Base-by-base conservation (phyloP, 2,113 vertebrate species). In the Hippolais icterina region DNA sequence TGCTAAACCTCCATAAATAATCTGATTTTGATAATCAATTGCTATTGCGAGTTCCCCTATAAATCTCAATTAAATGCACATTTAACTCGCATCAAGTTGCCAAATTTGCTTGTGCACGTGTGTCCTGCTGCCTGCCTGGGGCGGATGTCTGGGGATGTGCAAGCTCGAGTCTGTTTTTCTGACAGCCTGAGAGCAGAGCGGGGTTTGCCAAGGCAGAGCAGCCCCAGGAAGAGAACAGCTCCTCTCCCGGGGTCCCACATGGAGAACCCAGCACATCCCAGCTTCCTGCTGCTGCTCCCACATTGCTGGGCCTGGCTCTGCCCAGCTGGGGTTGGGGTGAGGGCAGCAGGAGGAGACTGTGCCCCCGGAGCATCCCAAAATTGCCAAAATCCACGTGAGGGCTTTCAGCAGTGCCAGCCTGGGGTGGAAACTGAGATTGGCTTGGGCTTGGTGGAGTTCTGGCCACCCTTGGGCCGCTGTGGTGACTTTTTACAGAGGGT, bases 11-110 rank as follows among this genome's bases (percentile, higher is more conserved):
- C 84, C 94, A 88, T 89, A 96, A 94, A 94, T 92, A 93, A 96
- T 96, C 91, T 85, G 83, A 79, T 96, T 96, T 97, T 94, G 93
- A 94, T 96, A 89, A 97, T 95, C 97, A 95, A 96, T 96, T 96
- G 94, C 82, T 89, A 53, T 87, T 93, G 83, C 89, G 47, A 22
- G 46, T 52, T 63, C 71, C 61, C 49, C 71, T 27, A 74, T 86
- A 89, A 90, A 93, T 93, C 89, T 89, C 87, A 88, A 94, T 97
- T 97, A 97, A 97, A 93, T 35, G 65, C 91, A 74, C 86, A 91
- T 96, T 96, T 95, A 85, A 70, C 85, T 91, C 23, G 6, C 81
- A 83, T 86, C 53, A 41, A 96, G 57, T 65, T 92, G 90, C 93
- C 83, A 95, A 41, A 83, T 92, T 95, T 95, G 68, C 80, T 78